phyloP scores from a whole-genome alignment of 2,797 vertebrate genomes.

The Paratrypauchen microcephalus region DNA sequence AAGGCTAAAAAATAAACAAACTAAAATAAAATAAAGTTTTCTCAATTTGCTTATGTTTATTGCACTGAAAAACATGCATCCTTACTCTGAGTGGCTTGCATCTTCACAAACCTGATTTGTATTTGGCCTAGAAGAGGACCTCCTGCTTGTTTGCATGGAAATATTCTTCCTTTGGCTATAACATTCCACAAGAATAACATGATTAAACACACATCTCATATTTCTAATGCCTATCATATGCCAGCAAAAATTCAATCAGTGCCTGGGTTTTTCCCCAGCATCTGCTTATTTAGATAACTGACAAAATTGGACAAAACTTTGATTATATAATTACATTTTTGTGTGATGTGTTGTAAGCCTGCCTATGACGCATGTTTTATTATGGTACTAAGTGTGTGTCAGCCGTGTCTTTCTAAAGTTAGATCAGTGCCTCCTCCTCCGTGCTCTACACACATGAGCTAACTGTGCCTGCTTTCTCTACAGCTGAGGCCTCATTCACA shows the following conservation, averaged over 20 bases:
- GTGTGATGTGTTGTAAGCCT: neutral
- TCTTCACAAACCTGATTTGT: too few relatives aligned
- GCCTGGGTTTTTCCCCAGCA: neutral
- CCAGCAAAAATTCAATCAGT: neutral
- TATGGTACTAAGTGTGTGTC: neutral
- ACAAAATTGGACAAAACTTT: neutral
- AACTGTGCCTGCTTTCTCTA: neutral
- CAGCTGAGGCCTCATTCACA: conserved; percentile 11
- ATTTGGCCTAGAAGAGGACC: too few relatives aligned
- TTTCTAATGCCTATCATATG: neutral
- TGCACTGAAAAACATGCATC: too few relatives aligned
- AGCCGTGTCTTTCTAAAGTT: conserved; percentile 8
- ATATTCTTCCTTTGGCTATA: too few relatives aligned
- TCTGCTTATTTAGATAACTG: neutral
- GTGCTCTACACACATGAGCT: conserved; percentile 3
- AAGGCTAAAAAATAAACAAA: too few relatives aligned
- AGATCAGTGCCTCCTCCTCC: conserved; percentile 4
- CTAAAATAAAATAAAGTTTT: too few relatives aligned
- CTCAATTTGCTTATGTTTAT: too few relatives aligned
- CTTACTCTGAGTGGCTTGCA: too few relatives aligned
- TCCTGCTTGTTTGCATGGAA: too few relatives aligned
- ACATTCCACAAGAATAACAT: too few relatives aligned
- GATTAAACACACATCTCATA: too few relatives aligned
- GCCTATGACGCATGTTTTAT: conserved; percentile 3
- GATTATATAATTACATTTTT: neutral